Percentiles rank a stretch among this genome's conserved stretches.
phyloP scores from a whole-genome alignment of 2,888 invertebrate species.

The Drosophila algonquin region DNA sequence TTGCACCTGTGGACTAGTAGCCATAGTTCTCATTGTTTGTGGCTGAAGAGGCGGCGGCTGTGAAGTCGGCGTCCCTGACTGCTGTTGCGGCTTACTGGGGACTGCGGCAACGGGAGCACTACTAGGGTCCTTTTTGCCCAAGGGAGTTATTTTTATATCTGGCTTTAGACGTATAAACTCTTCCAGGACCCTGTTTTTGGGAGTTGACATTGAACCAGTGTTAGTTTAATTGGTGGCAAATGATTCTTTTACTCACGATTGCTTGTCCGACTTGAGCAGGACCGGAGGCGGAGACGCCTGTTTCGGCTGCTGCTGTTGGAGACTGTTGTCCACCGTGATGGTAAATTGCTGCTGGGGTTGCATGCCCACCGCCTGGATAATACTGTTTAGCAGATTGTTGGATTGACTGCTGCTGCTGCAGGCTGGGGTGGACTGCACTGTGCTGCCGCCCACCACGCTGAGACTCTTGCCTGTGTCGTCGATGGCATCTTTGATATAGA shows the following conservation, averaged over 20 bases:
- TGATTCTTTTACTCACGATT: conserved; percentile 70
- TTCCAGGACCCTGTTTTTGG: conserved; percentile 73
- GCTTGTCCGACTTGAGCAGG: conserved; percentile 76
- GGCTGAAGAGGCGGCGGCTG: conserved; percentile 55
- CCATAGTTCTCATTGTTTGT: conserved; percentile 37
- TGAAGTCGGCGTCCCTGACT: conserved; percentile 23
- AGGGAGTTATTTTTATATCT: conserved; percentile 82
- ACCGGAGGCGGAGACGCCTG: conserved; percentile 40
- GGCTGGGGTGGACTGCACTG: neutral
- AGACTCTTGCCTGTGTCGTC: conserved; percentile 73
- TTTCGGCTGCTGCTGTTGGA: conserved; percentile 48
- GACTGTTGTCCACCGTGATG: conserved; percentile 81
- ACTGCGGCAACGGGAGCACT: neutral
- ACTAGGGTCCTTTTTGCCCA: conserved; percentile 60
- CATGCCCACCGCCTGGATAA: conserved; percentile 83
- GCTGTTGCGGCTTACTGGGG: conserved; percentile 47
- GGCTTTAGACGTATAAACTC: conserved; percentile 83
- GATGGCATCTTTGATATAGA: conserved; percentile 86
- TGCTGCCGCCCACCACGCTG: conserved; percentile 55
- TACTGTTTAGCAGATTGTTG: conserved; percentile 81
- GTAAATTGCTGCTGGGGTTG: conserved; percentile 83
- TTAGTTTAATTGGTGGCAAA: neutral
- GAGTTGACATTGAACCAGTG: neutral
- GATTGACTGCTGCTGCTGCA: conserved; percentile 51
- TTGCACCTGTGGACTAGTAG: conserved; percentile 60